Percentiles rank a stretch among this genome's conserved stretches.
Evolutionary conservation across 1,140 invertebrate genomes (phyloP).

Genomic region (Paraescarpia echinospica): DNA sequence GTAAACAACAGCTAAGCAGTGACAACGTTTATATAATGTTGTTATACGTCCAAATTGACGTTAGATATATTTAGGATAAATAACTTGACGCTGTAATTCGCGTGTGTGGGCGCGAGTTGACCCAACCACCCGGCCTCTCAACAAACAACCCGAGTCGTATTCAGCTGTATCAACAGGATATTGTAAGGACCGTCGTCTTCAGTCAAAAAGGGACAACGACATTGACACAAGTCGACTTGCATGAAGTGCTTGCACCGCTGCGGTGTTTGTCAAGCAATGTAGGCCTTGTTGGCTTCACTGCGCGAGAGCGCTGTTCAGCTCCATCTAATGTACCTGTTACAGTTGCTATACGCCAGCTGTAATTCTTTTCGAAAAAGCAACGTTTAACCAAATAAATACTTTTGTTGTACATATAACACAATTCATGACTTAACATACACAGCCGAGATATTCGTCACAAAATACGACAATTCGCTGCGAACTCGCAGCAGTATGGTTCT

Average conservation of each 20-base stretch:
- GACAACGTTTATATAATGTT: not conserved
- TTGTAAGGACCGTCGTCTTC: not conserved
- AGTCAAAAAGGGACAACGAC: not conserved
- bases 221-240: not conserved
- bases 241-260: not conserved
- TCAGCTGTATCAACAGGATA: not conserved
- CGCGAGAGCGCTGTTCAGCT: not conserved
- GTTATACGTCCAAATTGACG: not conserved
- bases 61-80: not conserved
- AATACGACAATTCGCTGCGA: no score
- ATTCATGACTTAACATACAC: no score
- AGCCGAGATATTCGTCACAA: no score
- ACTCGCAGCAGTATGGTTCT: no score
- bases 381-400: no score
- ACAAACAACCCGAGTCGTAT: not conserved
- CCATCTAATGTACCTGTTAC: no score
- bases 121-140: not conserved
- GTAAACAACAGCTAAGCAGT: not conserved
- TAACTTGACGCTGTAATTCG: not conserved
- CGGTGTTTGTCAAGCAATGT: not conserved
- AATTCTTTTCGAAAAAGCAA: no score
- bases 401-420: no score
- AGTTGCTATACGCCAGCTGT: no score
- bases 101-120: not conserved
- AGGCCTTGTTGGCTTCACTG: not conserved